Percentiles rank a stretch among this genome's conserved stretches.
Conservation (phyloP, 1,140 invertebrate genomes). For the Hermetia illucens region DNA sequence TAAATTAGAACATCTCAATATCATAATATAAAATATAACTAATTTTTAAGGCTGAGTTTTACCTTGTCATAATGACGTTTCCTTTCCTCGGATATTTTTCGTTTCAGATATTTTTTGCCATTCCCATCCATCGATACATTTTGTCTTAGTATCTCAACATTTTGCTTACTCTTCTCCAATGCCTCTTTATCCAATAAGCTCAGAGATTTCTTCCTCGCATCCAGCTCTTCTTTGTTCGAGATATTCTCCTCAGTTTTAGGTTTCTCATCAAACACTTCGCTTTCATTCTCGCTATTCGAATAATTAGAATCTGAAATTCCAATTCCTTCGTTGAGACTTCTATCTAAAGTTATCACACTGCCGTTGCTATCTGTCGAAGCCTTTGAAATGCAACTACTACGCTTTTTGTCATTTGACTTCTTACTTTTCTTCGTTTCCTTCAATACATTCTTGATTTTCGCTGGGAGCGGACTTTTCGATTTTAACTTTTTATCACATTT, state of each 20-base stretch:
- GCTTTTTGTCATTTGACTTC: slow-evolving; percentile 19
- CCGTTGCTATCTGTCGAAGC: slow-evolving; percentile 27
- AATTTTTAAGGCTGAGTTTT: not conserved
- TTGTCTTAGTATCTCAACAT: slow-evolving; percentile 25
- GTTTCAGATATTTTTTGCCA: slow-evolving; percentile 10
- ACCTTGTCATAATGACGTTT: not conserved
- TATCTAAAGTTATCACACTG: slow-evolving; percentile 8
- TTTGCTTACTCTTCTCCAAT: slow-evolving; percentile 27
- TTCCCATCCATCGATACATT: slow-evolving; percentile 11
- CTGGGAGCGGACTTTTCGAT: not conserved
- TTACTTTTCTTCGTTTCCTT: slow-evolving; percentile 10
- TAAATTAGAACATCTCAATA: too few relatives aligned
- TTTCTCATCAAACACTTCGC: not conserved
- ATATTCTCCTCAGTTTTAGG: slow-evolving; percentile 23
- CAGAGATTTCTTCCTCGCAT: slow-evolving; percentile 9
- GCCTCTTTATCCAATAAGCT: slow-evolving; percentile 13
- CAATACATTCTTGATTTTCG: slow-evolving; percentile 9
- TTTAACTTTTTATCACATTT: slow-evolving; percentile 2
- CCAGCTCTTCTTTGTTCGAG: slow-evolving; percentile 25
- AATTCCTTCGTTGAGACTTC: not conserved
- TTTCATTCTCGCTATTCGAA: slow-evolving; percentile 8
- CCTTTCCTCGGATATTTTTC: slow-evolving; percentile 7
- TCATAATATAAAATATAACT: too few relatives aligned
- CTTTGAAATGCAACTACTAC: slow-evolving; percentile 26
- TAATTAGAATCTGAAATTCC: slow-evolving; percentile 4